Evolutionary conservation across 2,797 vertebrate species (phyloP).

Genomic region (Tenualosa thibaudeaui): DNA sequence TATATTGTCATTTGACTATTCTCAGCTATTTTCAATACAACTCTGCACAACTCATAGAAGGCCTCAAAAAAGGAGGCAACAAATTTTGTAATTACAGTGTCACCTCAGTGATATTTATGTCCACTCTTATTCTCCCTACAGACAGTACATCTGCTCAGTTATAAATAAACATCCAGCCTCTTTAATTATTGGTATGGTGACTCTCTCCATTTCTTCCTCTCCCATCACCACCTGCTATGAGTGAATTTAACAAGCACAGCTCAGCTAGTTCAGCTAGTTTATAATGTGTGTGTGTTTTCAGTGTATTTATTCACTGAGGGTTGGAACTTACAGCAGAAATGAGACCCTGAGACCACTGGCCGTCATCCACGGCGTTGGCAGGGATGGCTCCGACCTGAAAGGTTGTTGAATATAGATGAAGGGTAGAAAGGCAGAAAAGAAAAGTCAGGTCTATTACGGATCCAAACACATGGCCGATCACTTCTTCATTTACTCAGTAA

Average conservation of each 20-base stretch:
- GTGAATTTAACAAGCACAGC: background rate
- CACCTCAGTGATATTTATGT: background rate
- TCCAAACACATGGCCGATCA: background rate
- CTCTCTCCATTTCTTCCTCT: background rate
- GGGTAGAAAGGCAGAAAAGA: background rate
- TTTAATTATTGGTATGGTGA: constrained; percentile 8
- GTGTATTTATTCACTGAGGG: background rate
- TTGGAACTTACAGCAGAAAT: constrained; percentile 91
- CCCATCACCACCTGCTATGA: background rate
- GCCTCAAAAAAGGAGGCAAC: background rate
- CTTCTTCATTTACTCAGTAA: background rate
- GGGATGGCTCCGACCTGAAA: constrained; percentile 90
- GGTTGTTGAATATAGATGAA: background rate
- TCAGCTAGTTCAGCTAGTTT: background rate
- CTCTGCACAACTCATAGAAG: background rate
- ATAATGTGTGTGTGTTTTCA: background rate
- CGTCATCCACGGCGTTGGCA: constrained; percentile 95
- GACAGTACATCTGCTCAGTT: constrained; percentile 9
- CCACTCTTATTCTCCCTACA: background rate
- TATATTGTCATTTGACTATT: too few relatives aligned
- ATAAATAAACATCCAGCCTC: constrained; percentile 18
- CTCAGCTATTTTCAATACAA: too few relatives aligned
- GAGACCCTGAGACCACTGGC: constrained; percentile 98
- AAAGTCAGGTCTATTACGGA: background rate
- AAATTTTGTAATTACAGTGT: background rate